Evolutionary conservation across 2,888 invertebrate species (phyloP).

Genomic region (Oscheius sp.): DNA sequence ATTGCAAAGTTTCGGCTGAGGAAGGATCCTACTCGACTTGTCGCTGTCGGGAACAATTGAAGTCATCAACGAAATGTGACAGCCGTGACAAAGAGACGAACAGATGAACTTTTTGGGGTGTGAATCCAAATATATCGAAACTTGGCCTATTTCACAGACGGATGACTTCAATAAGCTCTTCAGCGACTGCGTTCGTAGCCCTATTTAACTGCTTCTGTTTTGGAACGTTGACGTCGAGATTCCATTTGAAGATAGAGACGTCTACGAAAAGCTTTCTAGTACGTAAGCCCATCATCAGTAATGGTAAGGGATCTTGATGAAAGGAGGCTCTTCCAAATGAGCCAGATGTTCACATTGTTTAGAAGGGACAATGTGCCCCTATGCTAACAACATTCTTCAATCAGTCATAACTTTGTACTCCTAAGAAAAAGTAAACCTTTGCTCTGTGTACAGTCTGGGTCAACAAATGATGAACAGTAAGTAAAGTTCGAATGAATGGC

Average conservation of each 20-base stretch:
- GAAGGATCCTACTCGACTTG: not conserved
- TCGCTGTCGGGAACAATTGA: constrained; percentile 31
- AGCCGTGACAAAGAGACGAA: not conserved
- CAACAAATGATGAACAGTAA: constrained; percentile 29
- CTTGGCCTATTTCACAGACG: not conserved
- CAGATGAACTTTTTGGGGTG: not conserved
- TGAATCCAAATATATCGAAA: not conserved
- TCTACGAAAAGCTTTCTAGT: too few relatives aligned
- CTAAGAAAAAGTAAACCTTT: not conserved
- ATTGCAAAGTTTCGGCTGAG: too few relatives aligned
- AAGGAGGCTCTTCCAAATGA: not conserved
- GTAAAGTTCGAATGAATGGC: constrained; percentile 9
- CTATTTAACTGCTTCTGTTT: too few relatives aligned
- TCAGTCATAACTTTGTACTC: constrained; percentile 21
- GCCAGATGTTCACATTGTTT: constrained; percentile 32
- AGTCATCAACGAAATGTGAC: constrained; percentile 30
- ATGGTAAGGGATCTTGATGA: too few relatives aligned
- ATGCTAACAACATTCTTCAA: constrained; percentile 27
- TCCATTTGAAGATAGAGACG: too few relatives aligned
- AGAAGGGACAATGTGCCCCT: constrained; percentile 10
- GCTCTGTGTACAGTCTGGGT: constrained; percentile 9
- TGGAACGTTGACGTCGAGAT: too few relatives aligned
- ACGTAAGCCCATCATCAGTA: too few relatives aligned
- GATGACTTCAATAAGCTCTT: constrained; percentile 1
- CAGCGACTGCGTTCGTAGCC: not conserved